These are phyloP conservation scores for Scartelaos histophorus DNA, from an alignment of 2,113 vertebrate species.

Conservation along the genomic window DNA sequence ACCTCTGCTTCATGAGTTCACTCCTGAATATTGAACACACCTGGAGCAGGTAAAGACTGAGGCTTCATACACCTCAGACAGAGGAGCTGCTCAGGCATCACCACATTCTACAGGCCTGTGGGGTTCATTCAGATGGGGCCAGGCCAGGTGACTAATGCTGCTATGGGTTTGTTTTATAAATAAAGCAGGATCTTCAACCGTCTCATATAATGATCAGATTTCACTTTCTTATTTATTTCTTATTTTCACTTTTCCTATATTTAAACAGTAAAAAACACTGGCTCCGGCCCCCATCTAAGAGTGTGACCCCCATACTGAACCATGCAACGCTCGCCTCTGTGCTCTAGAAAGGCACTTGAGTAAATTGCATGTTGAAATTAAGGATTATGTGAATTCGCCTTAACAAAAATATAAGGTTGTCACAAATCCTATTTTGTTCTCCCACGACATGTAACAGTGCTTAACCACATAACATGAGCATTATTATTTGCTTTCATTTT, in stretches of 20 bases:
- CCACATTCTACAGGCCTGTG: background rate
- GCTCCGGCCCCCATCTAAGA: background rate
- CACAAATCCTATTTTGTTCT: constrained; percentile 4
- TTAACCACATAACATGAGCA: constrained; percentile 20
- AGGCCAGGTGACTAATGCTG: background rate
- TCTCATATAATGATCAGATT: background rate
- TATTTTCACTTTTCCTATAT: background rate
- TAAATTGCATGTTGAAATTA: constrained; percentile 21
- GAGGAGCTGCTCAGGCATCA: background rate
- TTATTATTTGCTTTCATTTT: background rate
- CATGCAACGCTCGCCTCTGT: background rate
- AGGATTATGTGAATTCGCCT: constrained; percentile 11
- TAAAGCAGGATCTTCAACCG: background rate
- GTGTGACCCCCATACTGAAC: background rate
- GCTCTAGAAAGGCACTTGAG: constrained; percentile 42
- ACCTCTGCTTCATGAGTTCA: constrained; percentile 21
- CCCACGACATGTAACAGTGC: constrained; percentile 22
- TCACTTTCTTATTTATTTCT: background rate
- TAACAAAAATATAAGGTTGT: constrained; percentile 1
- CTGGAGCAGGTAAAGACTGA: constrained; percentile 12
- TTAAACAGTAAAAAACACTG: background rate
- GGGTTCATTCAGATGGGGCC: background rate
- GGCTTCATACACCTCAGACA: constrained; percentile 1
- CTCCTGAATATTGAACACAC: constrained; percentile 11
- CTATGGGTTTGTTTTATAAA: background rate